phyloP scores from a whole-genome alignment of 2,113 vertebrate species.

The Istiophorus platypterus region DNA sequence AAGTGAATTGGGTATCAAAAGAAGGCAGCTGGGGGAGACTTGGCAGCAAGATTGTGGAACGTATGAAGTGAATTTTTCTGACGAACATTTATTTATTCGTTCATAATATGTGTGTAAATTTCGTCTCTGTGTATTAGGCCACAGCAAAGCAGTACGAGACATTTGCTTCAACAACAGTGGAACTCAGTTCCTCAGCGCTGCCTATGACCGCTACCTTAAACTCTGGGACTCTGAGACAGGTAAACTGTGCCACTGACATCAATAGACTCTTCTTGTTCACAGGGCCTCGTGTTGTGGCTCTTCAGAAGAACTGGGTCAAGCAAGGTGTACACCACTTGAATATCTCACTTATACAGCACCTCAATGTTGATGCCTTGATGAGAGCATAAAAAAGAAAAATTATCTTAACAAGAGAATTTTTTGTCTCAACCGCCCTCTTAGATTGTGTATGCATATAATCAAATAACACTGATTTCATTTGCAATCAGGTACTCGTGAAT shows the following conservation, averaged over 20 bases:
- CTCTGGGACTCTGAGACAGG: conserved; percentile 99
- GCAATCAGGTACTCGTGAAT: not conserved
- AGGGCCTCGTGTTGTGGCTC: not conserved
- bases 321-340: too few relatives aligned
- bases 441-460: not conserved
- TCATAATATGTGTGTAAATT: conserved; percentile 36
- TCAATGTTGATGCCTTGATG: not conserved
- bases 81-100: not conserved
- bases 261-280: not conserved
- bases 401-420: too few relatives aligned
- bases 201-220: conserved; percentile 97
- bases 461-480: not conserved
- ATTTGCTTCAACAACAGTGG: conserved; percentile 96
- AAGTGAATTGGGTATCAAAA: conserved; percentile 44
- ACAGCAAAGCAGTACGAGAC: conserved; percentile 97
- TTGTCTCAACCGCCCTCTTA: not conserved
- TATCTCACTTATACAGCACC: too few relatives aligned
- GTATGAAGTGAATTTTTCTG: not conserved
- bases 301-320: not conserved
- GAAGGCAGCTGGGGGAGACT: conserved; percentile 3
- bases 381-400: too few relatives aligned
- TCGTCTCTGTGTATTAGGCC: conserved; percentile 83
- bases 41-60: not conserved
- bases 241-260: conserved; percentile 67
- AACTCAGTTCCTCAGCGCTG: conserved; percentile 94